Evolutionary conservation across 2,113 vertebrate species (phyloP).

Genomic region (Chaenocephalus aceratus): DNA sequence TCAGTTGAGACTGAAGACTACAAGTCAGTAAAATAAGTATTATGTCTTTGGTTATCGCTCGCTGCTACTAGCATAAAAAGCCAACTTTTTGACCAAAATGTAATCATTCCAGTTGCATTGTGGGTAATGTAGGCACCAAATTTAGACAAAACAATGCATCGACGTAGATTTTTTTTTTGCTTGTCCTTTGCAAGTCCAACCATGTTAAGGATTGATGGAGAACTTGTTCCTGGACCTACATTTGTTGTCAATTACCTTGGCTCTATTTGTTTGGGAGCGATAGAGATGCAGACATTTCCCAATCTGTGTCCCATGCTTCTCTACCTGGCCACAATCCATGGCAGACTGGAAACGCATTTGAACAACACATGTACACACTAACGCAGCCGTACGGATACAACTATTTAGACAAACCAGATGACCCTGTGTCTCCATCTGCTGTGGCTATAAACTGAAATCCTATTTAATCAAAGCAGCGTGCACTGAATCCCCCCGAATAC

Average conservation of each 20-base stretch:
- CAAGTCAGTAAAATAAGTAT: too few species aligned
- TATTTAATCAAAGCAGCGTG: conserved; percentile 14
- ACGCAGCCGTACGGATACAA: conserved; percentile 20
- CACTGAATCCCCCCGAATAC: background rate
- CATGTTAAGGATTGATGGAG: background rate
- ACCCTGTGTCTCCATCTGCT: conserved; percentile 42
- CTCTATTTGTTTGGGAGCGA: background rate
- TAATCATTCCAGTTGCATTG: background rate
- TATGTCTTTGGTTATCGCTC: too few species aligned
- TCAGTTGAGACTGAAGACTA: too few species aligned
- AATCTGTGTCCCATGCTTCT: conserved; percentile 5
- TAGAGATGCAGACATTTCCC: background rate
- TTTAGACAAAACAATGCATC: background rate
- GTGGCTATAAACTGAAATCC: conserved; percentile 20
- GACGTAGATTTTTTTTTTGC: background rate
- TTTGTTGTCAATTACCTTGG: background rate
- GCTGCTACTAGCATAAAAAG: too few species aligned
- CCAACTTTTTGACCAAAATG: too few species aligned
- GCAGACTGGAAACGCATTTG: conserved; percentile 22
- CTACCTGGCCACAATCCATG: conserved; percentile 35
- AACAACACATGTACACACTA: conserved; percentile 37
- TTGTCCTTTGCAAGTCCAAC: background rate
- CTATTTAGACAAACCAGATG: conserved; percentile 49
- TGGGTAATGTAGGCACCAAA: background rate
- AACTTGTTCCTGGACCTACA: background rate